Base-by-base conservation (phyloP, 2,888 invertebrate genomes). In the Campaea margaritaria region DNA sequence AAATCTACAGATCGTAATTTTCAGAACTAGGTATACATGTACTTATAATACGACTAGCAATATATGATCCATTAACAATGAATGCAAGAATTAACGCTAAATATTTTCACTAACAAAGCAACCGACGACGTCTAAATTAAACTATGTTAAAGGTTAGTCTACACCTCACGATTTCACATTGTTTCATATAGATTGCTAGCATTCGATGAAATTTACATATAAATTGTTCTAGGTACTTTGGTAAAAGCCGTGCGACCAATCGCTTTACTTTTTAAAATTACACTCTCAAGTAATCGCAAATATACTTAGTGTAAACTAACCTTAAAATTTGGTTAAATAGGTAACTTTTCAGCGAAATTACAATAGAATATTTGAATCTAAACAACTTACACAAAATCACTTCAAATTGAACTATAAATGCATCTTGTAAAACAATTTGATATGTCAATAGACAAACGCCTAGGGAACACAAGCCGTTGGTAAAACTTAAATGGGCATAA, bases 41-140 rank as follows among this genome's bases (percentile, higher is more conserved):
- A 78, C 77, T 79, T 77, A 69, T 65, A 64, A 68, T 68, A 79
- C 68, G 79, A 79, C 79, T 79, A 79, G 79, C 69, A 44, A 55
- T 51, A 50, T 65, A 73, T 71, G 65, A 68, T 73, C 67, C 67
- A 69, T 69, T 65, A 70, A 68, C 65, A 64, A 72, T 66, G 60
- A 64, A 47, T 61, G 69, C 1, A 70, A 65, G 69, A 75, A 70
- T 67, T 71, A 70, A 65, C 57, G 64, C 72, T 75, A 70, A 70
- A 75, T 75, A 67, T 69, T 69, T 67, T 63, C 68, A 72, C 68
- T 78, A 73, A 76, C 10, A 70, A 61, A 27, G 12, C 36, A 15
- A 52, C n/a, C n/a, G n/a, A 52, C 48, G 48, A 36, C 47, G 11
- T 34, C 11, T 34, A 2, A 36, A 36, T 12, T 21, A 14, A 47